A percentile compares a stretch with the other conserved stretches of the same genome.
phyloP scores from a whole-genome alignment of 2,113 vertebrate species.

The Acrocephalus arundinaceus region DNA sequence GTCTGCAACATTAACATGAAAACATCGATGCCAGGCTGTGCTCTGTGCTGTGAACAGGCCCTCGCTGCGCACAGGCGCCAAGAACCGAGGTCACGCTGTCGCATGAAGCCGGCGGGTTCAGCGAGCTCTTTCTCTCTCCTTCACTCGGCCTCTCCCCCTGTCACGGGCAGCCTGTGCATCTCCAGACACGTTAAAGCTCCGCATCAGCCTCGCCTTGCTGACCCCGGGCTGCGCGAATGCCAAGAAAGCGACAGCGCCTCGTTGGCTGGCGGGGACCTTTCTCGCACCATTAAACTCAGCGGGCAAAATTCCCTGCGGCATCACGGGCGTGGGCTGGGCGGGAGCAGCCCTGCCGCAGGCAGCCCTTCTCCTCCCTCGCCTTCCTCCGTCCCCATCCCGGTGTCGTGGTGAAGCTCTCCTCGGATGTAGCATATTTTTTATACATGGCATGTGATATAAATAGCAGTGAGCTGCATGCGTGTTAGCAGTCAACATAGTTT shows the following conservation, averaged over 20 bases:
- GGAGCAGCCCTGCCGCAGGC: not conserved
- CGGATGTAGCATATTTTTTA: not conserved
- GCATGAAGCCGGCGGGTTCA: not conserved
- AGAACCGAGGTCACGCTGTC: not conserved
- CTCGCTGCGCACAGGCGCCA: accelerated
- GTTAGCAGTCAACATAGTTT: not conserved
- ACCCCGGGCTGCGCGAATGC: not conserved
- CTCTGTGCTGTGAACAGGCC: not conserved
- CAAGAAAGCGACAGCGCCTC: not conserved
- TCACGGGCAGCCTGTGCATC: not conserved
- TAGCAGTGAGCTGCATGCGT: slow-evolving; percentile 46
- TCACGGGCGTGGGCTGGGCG: accelerated
- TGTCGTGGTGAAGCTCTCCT: not conserved
- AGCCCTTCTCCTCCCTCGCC: not conserved
- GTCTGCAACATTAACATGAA: not conserved
- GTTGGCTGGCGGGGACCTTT: not conserved
- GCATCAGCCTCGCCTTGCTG: not conserved
- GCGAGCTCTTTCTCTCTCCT: not conserved
- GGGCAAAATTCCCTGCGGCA: not conserved
- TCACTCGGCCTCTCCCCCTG: not conserved
- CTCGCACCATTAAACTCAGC: not conserved
- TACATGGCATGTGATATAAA: slow-evolving; percentile 39
- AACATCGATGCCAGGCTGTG: not conserved
- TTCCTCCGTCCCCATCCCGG: not conserved
- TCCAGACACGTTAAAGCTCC: not conserved